Percentiles rank a stretch among this genome's conserved stretches.
These are phyloP conservation scores for Drosophila athabasca DNA, from an alignment of 1,140 invertebrate genomes.

Conservation along the genomic window DNA sequence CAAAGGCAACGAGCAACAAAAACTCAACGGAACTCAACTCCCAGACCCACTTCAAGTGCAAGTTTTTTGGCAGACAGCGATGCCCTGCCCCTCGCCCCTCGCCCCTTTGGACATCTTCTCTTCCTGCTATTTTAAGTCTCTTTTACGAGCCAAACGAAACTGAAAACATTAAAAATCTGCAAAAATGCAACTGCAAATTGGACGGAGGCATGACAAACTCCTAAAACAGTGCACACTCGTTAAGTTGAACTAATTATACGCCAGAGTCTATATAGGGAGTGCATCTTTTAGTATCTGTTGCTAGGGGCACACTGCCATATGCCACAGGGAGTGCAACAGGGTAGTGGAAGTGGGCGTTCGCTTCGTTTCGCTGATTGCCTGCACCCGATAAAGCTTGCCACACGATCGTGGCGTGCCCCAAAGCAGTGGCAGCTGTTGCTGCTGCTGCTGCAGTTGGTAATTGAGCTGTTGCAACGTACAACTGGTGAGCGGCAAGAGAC, in stretches of 20 bases:
- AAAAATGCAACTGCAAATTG: constrained; percentile 49
- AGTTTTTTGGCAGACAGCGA: constrained; percentile 66
- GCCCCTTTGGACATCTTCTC: constrained; percentile 16
- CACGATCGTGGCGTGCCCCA: constrained; percentile 56
- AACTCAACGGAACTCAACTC: constrained; percentile 36
- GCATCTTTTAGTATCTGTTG: too few relatives aligned
- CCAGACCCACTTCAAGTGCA: constrained; percentile 66
- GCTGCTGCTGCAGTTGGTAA: constrained; percentile 48
- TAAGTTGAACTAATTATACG: background rate
- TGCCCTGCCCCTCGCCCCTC: constrained; percentile 12
- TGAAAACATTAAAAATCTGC: constrained; percentile 46
- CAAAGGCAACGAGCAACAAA: constrained; percentile 43
- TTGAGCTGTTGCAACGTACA: constrained; percentile 70
- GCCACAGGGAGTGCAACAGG: too few relatives aligned
- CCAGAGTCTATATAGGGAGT: too few relatives aligned
- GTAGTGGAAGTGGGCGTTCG: constrained; percentile 7
- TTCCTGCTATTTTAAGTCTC: constrained; percentile 66
- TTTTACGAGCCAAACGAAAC: constrained; percentile 42
- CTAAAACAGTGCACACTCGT: constrained; percentile 28
- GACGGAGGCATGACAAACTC: constrained; percentile 45
- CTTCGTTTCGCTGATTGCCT: constrained; percentile 40
- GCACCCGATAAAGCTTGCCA: constrained; percentile 56
- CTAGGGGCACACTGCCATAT: too few relatives aligned
- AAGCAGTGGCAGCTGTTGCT: constrained; percentile 7
- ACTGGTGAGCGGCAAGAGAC: constrained; percentile 13